Base-by-base conservation (phyloP, 2,797 vertebrate species). In the Enteromius trimaculatus region DNA sequence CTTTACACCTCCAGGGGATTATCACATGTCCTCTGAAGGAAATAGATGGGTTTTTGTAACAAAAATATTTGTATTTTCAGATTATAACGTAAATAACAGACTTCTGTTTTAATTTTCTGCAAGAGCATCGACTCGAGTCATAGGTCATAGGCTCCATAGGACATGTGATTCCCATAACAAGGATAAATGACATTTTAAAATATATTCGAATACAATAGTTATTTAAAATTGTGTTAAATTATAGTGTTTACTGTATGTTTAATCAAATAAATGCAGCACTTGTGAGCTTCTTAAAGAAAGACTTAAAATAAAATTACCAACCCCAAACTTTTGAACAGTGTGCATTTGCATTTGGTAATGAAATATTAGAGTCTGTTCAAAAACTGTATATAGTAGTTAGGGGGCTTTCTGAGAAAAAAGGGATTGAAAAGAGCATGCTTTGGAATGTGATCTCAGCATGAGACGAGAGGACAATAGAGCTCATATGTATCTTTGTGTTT, bases 401-500 rank as follows among this genome's bases (percentile, higher is more conserved):
- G 51, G 23, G 34, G 51, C 10, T 44, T 70, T 34, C 16, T 31
- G 13, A 60, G 66, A 21, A 26, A 13, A 71, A 51, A 47, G 51
- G 60, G 49, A 26, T 78, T 53, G 11, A 62, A 69, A 55, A 34
- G 79, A 23, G 37, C 16, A 34, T 23, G n/a, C 37, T 47, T n/a
- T 78, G 66, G 58, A 78, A 81, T 77, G 62, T 53, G 72, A 77
- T 75, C 26, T 65, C n/a, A 44, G 42, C 44, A 42, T 76, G 60
- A 19, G 34, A 23, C 17, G 65, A 71, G 8, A 69, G 65, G 42
- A 84, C 79, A 71, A 80, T 29, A 85, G 47, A 44, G 68, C 23
- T 81, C 29, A 60, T 42, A 34, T 82, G 13, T 81, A 49, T 77
- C 31, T 60, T 23, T 76, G 26, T 49, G 66, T 60, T 58, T 26